Evolutionary conservation across 2,888 invertebrate genomes (phyloP), one percentile per base, ranked within the genome.

Genomic region (Timema cristinae): DNA sequence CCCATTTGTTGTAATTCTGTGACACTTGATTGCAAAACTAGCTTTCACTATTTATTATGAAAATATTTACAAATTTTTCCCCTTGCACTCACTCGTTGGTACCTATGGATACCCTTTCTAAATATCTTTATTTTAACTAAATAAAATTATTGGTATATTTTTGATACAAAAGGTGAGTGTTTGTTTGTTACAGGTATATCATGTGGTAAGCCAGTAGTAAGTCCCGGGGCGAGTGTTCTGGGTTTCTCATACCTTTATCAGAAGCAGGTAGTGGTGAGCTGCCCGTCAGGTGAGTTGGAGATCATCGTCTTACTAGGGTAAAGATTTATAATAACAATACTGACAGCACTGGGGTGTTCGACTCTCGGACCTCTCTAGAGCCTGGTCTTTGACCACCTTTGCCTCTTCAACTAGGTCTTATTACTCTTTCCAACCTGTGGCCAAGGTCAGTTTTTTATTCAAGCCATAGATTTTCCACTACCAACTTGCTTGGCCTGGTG

Each of bases 191-290:
- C 74, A 86, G 86, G 81, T 80, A 82, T 85, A 73, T 85, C 85
- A 0, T 86, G 86, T 76, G 82, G 82, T 48, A 84, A 84, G 76
- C 86, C 86, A n/a, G 78, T 77, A 59, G 78, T 85, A 15, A 76
- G 80, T 7, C 74, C 78, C 48, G 80, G 80, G n/a, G 82, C 83
- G 13, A 79, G 77, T 59, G 80, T 86, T 10, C 77, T 80, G 66
- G 86, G 85, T 47, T 81, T 81, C 67, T 86, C 85, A 0, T 86
- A 85, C 77, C 78, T 86, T 10, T 86, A 79, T 77, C 81, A 83
- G 74, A 85, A 85, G 77, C 79, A 80, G 73, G 78, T 86, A 13
- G 79, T 76, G 8, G 79, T 79, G 68, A 72, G 76, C 13, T 82
- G 81, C 67, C 79, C 79, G 7, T 48, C 71, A 67, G 75, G 76